Evolutionary conservation across 2,888 invertebrate species (phyloP), one percentile per base, ranked within the genome.

Genomic region (Lomographa bimaculata): DNA sequence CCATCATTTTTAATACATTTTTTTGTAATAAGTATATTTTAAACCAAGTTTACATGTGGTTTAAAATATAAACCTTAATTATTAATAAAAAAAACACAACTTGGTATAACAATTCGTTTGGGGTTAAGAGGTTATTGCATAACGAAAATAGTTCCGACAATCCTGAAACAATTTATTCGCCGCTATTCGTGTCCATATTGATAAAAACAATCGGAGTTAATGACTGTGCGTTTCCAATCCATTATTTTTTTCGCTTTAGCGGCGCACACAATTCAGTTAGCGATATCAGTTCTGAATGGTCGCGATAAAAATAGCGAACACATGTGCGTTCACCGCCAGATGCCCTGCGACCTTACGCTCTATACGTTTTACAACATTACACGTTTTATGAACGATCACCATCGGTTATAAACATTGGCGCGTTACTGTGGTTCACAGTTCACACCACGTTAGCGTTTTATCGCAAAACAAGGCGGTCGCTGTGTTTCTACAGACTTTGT

Each of bases 281-380:
- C 69, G 74, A 69, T 81, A 84, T 77, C 79, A 72, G 71, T 69
- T 70, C 63, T 77, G 77, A 79, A 80, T 79, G 75, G 72, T 48
- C 34, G 46, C 58, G 84, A 82, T 85, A 86, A 83, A 84, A 85
- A 86, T 80, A 82, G 76, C 77, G 54, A 71, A 64, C 83, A 84
- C 76, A 81, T 81, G 80, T 70, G 68, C 64, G 68, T 54, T 61
- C 56, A 55, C 59, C 65, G 75, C 86, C 87, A 86, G 86, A 86
- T 86, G 86, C 86, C 86, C 82, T 79, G 81, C 74, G 83, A 86
- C 82, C 84, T 83, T 81, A 82, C 74, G 63, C 60, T 64, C 58
- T 50, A 66, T 57, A 58, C 64, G 64, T 61, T 79, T 71, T 71
- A 71, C 63, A 73, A 60, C 68, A 58, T 50, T 49, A 54, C 55